Percentiles rank a stretch among this genome's conserved stretches.
Conservation (phyloP, 2,113 vertebrate genomes). For the Tretioscincus oriximinensis region DNA sequence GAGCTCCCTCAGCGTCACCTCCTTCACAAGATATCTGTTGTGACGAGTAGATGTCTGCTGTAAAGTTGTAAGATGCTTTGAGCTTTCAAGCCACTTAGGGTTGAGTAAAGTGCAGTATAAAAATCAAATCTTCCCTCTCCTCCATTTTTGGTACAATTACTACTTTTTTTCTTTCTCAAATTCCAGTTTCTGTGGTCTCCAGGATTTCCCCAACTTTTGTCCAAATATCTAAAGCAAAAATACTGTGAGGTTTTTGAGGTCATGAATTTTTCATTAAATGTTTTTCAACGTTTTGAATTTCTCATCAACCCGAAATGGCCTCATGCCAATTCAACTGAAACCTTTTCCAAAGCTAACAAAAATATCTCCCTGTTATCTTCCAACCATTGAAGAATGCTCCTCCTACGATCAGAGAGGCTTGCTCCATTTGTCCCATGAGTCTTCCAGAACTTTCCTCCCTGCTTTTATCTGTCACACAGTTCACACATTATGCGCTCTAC, state of each 20-base stretch:
- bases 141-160: no score
- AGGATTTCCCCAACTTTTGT: neutral
- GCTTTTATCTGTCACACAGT: no score
- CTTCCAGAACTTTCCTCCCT: neutral
- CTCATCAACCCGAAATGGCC: neutral
- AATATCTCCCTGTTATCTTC: neutral
- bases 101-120: no score
- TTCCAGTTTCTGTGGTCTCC: no score
- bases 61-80: no score
- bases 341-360: neutral
- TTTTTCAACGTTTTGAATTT: neutral
- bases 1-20: no score
- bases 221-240: neutral
- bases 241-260: neutral
- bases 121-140: no score
- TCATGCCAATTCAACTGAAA: neutral
- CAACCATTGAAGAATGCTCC: neutral
- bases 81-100: no score
- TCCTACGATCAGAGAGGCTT: neutral
- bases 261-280: neutral
- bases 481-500: no score
- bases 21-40: no score
- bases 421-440: neutral
- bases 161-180: no score
- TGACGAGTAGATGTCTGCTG: no score